Base-by-base conservation (phyloP, 2,113 vertebrate species). In the Callipepla californica region DNA sequence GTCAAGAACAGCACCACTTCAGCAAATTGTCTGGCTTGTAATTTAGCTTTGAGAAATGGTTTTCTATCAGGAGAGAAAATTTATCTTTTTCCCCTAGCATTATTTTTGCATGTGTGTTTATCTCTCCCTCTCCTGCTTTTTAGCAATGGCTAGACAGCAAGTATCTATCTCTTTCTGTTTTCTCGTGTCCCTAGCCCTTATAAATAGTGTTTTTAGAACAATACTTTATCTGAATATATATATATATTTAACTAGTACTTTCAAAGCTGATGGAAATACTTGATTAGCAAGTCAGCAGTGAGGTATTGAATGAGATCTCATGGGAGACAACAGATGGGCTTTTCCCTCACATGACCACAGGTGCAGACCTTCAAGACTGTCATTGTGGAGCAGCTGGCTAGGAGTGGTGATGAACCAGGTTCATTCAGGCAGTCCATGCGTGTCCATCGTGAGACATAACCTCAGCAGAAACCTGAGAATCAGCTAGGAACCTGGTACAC, bases 1-100 rank as follows among this genome's bases (percentile, higher is more conserved):
- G 81, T 97, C 69, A 94, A 61, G 53, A 77, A 63, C 70, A 70
- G 84, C 88, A 34, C 20, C 59, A 51, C 57, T 23, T 90, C 74
- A 87, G 61, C 67, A 96, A 92, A 96, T 88, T 88, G 82, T 70
- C 72, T 95, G 80, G 10, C 69, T 87, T 0, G 0, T 28, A 88
- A 67, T 86, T 94, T 50, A 88, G 44, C 92, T 85, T 40, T 80
- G 55, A 65, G 42, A 90, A 91, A 30, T 74, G 65, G 82, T 87
- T 77, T 87, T 38, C 17, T 90, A 94, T 91, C 57, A 86, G 80
- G 17, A 70, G 6, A 83, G 48, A 87, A 86, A 42, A 80, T 67
- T 53, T 34, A 19, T 67, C 88, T 28, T 53, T 30, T 65, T 51
- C 51, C 57, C 23, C 16, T 36, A 22, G 50, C 12, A 89, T 82